Base-by-base conservation (phyloP, 2,888 invertebrate species). In the Pterostichus niger region DNA sequence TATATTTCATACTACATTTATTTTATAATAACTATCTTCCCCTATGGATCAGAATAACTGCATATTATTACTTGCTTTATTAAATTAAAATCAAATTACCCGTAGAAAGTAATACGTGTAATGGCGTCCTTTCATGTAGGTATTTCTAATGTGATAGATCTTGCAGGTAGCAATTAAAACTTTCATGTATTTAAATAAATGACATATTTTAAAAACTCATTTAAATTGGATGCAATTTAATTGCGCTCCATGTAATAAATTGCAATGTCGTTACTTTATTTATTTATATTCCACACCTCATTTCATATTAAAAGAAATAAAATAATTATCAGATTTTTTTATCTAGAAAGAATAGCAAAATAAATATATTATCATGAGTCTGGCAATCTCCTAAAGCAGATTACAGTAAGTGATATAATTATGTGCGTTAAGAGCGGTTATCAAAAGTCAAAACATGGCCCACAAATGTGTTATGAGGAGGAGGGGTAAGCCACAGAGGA, bases 181-280 rank as follows among this genome's bases (percentile, higher is more conserved):
- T 64, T 64, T 64, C 64, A 64, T 64, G 35, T 64, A 64, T 64
- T 64, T 64, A 64, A 64, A 64, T 64, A 64, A 33, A 33, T 64
- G 33, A 35, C 64, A 64, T 64, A 64, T 64, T 64, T 61, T 35
- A 35, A 35, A 6, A 13, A 49, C 9, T 64, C 7, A 64, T 33
- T 11, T 64, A 64, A 35, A 64, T 64, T 64, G 13, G 64, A 64
- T n/a, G 64, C 31, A 64, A 35, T 64, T n/a, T 64, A 64, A 64
- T 64, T 64, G 35, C 64, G 35, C 64, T 35, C 35, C 64, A 64
- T 56, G 31, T 3, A 13, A 10, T 64, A 35, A 33, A 64, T 64
- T 59, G 31, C 59, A 59, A 3, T 6, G 59, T 59, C 1, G 31
- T 10, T 10, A 11, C 11, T n/a, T 59, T 24, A 56, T 6, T 56